Base-by-base conservation (phyloP, 2,113 vertebrate species). In the Butorides virescens region DNA sequence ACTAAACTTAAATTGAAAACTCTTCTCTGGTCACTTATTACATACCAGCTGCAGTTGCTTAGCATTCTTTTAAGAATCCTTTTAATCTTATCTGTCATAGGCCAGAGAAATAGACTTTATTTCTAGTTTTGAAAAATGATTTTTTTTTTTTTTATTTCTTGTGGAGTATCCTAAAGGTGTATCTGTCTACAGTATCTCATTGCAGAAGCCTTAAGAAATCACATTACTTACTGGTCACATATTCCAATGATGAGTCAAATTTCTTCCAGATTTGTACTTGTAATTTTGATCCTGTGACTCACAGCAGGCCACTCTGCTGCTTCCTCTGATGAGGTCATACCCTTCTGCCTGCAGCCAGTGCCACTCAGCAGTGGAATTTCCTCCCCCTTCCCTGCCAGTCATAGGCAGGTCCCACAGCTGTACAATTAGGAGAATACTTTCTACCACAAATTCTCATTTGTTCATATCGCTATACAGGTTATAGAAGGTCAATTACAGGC, bases 351-450 rank as follows among this genome's bases (percentile, higher is more conserved):
- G 46, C 7, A 49, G 25, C 11, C 0, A 2, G 5, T 59, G 15
- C 21, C 37, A 29, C n/a, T 53, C 44, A 66, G 30, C 11, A 29
- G 13, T 52, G 5, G 8, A 23, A 10, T 63, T 58, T 58, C 1
- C 1, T 3, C 5, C 18, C 27, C 2, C 7, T 3, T 15, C 27
- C 2, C 6, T 3, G 3, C 13, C 30, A 3, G 8, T 26, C 15
- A 20, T 20, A 89, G 30, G 34, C 20, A 70, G 12, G 8, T 58
- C n/a, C 58, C 25, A 52, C 13, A 67, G 37, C 3, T 58, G 55
- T 20, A 20, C 11, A 32, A 37, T 29, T 13, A 76, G 15, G 21
- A 68, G 7, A 78, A 58, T 65, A 53, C 9, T 20, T 75, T 49
- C 12, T 52, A 65, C 14, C 16, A 29, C 4, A 4, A 56, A 19